phyloP scores from a whole-genome alignment of 2,797 vertebrate species.

The Mormyrus hasselquistii region DNA sequence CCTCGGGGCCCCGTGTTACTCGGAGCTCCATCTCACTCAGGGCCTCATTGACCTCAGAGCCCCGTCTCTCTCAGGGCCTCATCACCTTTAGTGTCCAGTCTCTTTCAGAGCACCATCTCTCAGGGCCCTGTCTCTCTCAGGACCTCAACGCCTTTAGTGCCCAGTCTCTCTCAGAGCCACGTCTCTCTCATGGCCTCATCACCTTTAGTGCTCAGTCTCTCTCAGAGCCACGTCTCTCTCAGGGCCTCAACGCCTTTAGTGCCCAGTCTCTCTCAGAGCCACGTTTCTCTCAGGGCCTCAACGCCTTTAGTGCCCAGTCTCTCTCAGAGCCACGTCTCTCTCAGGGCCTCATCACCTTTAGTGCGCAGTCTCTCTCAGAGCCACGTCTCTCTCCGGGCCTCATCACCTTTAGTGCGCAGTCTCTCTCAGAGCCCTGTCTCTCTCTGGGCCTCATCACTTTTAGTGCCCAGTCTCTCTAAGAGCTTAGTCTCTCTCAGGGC shows the following conservation, averaged over 20 bases:
- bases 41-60: not conserved
- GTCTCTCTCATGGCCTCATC: not conserved
- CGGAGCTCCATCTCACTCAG: not conserved
- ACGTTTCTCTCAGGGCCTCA: not conserved
- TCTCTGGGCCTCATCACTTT: no score
- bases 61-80: no score
- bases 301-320: not conserved
- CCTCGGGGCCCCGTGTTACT: not conserved
- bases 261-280: no score
- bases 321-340: no score
- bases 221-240: no score
- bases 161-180: no score
- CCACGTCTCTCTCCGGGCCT: not conserved
- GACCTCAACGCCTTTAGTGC: not conserved
- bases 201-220: no score
- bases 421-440: rapidly evolving
- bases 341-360: no score
- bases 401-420: no score
- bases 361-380: not conserved
- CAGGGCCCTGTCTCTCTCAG: not conserved
- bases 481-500: not conserved
- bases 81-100: no score
- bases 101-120: not conserved
- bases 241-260: no score
- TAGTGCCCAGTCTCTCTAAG: no score